phyloP scores from a whole-genome alignment of 1,140 invertebrate genomes.

The Tetramorium parvispinum region DNA sequence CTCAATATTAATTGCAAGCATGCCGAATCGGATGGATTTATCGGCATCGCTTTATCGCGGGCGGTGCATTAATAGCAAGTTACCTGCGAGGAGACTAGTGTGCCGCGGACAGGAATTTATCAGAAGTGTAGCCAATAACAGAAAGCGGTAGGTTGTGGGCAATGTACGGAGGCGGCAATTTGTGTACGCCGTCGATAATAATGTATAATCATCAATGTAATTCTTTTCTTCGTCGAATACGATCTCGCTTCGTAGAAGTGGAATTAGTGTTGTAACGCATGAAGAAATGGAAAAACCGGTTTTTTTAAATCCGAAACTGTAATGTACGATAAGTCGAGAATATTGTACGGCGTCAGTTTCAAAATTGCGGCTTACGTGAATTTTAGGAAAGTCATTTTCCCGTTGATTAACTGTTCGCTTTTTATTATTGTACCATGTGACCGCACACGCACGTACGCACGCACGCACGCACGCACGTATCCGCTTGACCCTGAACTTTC shows the following conservation, averaged over 20 bases:
- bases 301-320: not conserved
- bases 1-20: conserved; percentile 73
- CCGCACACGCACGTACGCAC: not conserved
- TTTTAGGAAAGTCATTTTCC: not conserved
- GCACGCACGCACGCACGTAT: conserved; percentile 52
- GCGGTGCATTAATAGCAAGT: conserved; percentile 24
- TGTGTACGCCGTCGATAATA: conserved; percentile 61
- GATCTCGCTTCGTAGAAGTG: not conserved
- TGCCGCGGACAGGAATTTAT: conserved; percentile 70
- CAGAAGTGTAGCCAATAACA: conserved; percentile 71
- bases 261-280: not conserved
- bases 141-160: conserved; percentile 50
- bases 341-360: not conserved
- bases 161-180: conserved; percentile 66
- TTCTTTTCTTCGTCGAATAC: conserved; percentile 1
- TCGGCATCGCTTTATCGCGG: conserved; percentile 37
- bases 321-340: not conserved
- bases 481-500: conserved; percentile 79
- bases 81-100: not conserved
- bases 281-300: not conserved
- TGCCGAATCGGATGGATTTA: conserved; percentile 70
- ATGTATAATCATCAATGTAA: conserved; percentile 53
- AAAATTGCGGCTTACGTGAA: not conserved
- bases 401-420: not conserved
- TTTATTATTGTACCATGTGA: not conserved